Evolutionary conservation across 2,797 vertebrate genomes (phyloP).

Genomic region (Craterocephalus amniculus): DNA sequence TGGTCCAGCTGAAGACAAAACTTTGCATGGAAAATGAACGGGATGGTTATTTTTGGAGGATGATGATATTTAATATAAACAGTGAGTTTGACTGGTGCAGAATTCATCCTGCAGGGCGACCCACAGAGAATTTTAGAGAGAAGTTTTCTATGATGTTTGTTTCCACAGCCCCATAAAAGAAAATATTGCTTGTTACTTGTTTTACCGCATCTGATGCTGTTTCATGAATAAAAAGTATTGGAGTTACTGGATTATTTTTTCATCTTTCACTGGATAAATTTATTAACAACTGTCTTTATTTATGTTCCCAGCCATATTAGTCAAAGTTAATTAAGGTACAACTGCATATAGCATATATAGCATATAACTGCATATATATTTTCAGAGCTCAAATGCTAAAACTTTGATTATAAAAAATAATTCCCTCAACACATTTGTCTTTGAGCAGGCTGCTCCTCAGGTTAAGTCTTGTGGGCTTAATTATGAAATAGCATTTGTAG

Average conservation of each 20-base stretch:
- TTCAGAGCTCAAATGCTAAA: constrained; percentile 8
- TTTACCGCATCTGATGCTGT: neutral
- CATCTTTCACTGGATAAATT: neutral
- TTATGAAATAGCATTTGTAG: constrained; percentile 41
- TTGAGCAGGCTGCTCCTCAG: constrained; percentile 14
- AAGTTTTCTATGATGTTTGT: neutral
- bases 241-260: neutral
- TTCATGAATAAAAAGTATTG: neutral
- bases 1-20: constrained; percentile 3
- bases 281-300: neutral
- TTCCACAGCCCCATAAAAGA: neutral
- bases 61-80: neutral
- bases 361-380: too few species aligned
- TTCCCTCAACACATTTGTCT: constrained; percentile 5
- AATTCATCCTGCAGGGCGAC: neutral
- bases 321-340: neutral
- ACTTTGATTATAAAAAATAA: constrained; percentile 22
- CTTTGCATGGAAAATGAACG: neutral
- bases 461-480: constrained; percentile 31
- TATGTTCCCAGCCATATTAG: neutral
- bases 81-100: neutral
- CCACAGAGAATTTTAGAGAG: too few species aligned
- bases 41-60: constrained; percentile 1
- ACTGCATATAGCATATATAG: too few species aligned
- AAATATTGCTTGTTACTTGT: neutral